Conservation (phyloP, 2,113 vertebrate genomes). For the Ctenodactylus gundi region DNA sequence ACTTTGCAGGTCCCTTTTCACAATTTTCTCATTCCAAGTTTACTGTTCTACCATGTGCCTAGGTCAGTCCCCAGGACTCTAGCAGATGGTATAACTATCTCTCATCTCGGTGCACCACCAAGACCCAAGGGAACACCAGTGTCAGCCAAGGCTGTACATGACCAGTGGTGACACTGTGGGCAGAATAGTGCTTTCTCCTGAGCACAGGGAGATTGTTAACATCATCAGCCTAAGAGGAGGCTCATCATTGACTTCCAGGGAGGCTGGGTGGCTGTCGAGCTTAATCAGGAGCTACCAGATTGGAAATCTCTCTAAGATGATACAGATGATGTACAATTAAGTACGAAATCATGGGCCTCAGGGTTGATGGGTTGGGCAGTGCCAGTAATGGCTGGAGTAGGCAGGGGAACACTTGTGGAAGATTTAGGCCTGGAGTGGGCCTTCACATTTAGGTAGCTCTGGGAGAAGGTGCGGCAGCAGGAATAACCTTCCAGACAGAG, state of each 20-base stretch:
- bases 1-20: not conserved
- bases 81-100: not conserved
- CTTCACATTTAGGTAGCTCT: not conserved
- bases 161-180: not conserved
- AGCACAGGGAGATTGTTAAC: not conserved
- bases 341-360: not conserved
- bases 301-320: not conserved
- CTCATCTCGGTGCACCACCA: rapidly evolving
- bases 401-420: not conserved
- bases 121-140: not conserved
- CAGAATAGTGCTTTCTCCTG: not conserved
- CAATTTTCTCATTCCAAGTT: not conserved
- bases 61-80: not conserved
- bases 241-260: not conserved
- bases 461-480: not conserved
- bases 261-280: not conserved
- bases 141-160: not conserved
- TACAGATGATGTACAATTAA: not conserved
- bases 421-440: not conserved
- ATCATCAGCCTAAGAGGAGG: not conserved
- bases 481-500: not conserved
- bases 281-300: not conserved
- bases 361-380: not conserved
- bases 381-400: not conserved
- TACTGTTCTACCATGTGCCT: not conserved